Percentiles rank a stretch among this genome's conserved stretches.
Conservation (phyloP, 2,113 vertebrate species). For the Oryzias woworae region DNA sequence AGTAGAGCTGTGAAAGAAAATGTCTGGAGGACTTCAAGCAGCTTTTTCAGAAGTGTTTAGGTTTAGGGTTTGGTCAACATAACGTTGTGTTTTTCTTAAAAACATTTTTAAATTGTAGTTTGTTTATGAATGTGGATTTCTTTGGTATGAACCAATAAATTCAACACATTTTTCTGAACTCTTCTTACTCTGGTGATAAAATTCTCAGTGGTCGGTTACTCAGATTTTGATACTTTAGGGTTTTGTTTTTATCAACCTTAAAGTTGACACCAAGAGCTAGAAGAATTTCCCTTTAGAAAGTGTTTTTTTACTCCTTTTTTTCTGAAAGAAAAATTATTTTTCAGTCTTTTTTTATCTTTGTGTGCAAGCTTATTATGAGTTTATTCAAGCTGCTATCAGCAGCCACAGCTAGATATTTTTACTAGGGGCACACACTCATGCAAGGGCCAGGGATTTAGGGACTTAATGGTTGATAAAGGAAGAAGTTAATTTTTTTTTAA, state of each 20-base stretch:
- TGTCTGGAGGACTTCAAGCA: too few species aligned
- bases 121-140: too few species aligned
- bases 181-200: not conserved
- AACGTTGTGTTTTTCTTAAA: too few species aligned
- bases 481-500: not conserved
- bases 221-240: conserved; percentile 40
- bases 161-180: not conserved
- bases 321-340: conserved; percentile 21
- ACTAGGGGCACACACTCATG: conserved; percentile 14
- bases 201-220: conserved; percentile 13
- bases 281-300: conserved; percentile 2
- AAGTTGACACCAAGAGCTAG: conserved; percentile 7
- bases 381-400: conserved; percentile 49
- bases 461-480: conserved; percentile 42
- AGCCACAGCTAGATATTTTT: conserved; percentile 54
- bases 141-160: too few species aligned
- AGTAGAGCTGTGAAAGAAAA: too few species aligned
- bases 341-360: conserved; percentile 33
- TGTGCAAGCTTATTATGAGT: conserved; percentile 48
- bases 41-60: too few species aligned
- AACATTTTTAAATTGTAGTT: too few species aligned
- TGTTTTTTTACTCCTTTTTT: not conserved
- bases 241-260: conserved; percentile 27
- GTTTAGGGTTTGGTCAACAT: too few species aligned
- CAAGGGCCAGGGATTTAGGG: conserved; percentile 21